These are phyloP conservation scores for Hippasteria phrygiana DNA, from an alignment of 53 echinoderm and acorn worm genomes.

Conservation along the genomic window DNA sequence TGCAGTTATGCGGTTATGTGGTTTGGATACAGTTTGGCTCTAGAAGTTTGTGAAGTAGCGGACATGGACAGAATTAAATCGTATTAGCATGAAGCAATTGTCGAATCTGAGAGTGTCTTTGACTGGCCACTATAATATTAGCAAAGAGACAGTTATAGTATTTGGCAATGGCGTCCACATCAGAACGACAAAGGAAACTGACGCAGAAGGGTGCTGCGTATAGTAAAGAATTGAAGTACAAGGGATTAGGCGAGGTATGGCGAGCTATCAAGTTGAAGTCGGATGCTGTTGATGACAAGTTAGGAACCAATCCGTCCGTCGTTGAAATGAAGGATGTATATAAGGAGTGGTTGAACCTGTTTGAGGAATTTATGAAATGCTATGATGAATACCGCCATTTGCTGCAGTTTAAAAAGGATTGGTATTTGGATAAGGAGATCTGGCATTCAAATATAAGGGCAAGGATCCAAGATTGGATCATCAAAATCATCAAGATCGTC, in stretches of 20 bases:
- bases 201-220: slow-evolving; percentile 55
- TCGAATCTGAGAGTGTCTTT: too few relatives aligned
- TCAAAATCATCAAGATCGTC: neutral
- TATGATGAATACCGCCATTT: slow-evolving; percentile 54
- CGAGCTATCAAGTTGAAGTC: slow-evolving; percentile 30
- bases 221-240: slow-evolving; percentile 53
- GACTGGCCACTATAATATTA: slow-evolving; percentile 27
- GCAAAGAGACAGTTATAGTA: slow-evolving; percentile 37
- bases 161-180: slow-evolving; percentile 20
- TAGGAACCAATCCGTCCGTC: slow-evolving; percentile 57
- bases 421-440: slow-evolving; percentile 50
- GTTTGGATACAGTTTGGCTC: too few relatives aligned
- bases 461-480: slow-evolving; percentile 51
- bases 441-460: slow-evolving; percentile 44
- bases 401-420: slow-evolving; percentile 34
- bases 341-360: slow-evolving; percentile 49
- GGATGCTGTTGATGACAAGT: slow-evolving; percentile 21
- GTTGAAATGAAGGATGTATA: slow-evolving; percentile 36
- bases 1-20: too few relatives aligned
- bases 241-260: slow-evolving; percentile 37
- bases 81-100: too few relatives aligned
- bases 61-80: too few relatives aligned
- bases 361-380: slow-evolving; percentile 45
- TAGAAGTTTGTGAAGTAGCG: too few relatives aligned
- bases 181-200: slow-evolving; percentile 19